A percentile compares a stretch with the other conserved stretches of the same genome.
Conservation (phyloP, 2,888 invertebrate genomes). For the Ceraclea dissimilis region DNA sequence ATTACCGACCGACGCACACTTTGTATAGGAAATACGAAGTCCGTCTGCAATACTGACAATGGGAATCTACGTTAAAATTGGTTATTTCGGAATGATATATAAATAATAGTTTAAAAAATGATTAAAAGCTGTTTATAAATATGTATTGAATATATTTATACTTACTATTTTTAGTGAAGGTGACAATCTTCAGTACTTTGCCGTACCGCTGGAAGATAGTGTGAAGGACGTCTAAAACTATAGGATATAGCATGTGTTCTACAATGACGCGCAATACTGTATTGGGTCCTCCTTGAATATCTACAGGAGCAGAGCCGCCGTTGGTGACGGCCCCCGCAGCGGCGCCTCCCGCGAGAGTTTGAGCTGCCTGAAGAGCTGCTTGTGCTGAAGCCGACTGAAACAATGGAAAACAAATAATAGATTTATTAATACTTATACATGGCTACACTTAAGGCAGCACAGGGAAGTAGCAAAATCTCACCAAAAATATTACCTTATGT, state of each 20-base stretch:
- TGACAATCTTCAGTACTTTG: constrained; percentile 98
- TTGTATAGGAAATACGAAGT: too few relatives aligned
- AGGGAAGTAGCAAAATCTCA: too few relatives aligned
- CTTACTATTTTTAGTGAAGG: constrained; percentile 99
- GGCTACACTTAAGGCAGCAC: too few relatives aligned
- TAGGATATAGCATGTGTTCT: constrained; percentile 98
- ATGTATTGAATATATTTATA: constrained; percentile 28
- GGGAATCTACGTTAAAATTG: too few relatives aligned
- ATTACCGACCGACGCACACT: too few relatives aligned
- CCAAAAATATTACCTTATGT: too few relatives aligned
- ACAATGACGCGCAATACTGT: constrained; percentile 97
- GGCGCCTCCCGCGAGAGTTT: constrained; percentile 63
- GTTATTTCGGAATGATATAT: too few relatives aligned
- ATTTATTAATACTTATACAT: too few relatives aligned
- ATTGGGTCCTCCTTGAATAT: constrained; percentile 82
- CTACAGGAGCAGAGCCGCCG: constrained; percentile 36
- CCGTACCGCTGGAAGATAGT: constrained; percentile 98
- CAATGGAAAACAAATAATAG: neutral
- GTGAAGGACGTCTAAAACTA: constrained; percentile 93
- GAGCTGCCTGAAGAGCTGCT: constrained; percentile 78
- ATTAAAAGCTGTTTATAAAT: too few relatives aligned
- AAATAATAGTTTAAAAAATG: too few relatives aligned
- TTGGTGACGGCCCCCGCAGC: constrained; percentile 52
- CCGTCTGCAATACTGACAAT: too few relatives aligned
- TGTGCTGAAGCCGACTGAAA: constrained; percentile 73